Evolutionary conservation across 2,113 vertebrate species (phyloP), one percentile per base, ranked within the genome.

Genomic region (Eptesicus fuscus): DNA sequence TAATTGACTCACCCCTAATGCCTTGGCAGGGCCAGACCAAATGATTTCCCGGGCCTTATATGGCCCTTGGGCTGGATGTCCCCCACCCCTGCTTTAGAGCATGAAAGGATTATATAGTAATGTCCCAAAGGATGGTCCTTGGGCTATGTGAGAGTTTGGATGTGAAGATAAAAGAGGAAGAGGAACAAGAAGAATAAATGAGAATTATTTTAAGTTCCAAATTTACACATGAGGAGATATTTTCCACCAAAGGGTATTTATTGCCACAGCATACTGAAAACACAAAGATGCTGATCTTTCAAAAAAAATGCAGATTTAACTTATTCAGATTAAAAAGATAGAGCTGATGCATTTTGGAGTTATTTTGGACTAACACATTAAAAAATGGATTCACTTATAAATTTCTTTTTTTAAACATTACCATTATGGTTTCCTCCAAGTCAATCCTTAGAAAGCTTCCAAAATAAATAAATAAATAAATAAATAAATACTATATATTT

Each of bases 141-240:
- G 17, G 7, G 12, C 32, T 65, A 3, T 67, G 10, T 53, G 40
- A 87, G 37, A 73, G 35, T 30, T 69, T 14, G 17, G n/a, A 20
- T 49, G 17, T 47, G 22, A 11, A 2, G 13, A 69, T 56, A 61
- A 25, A 90, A 76, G 28, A 78, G 28, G 9, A 87, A 77, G 14
- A 28, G 3, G 13, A 56, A 40, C 40, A 91, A 77, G 30, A 65
- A 28, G 32, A 88, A 76, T 59, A 91, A 63, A 32, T 84, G n/a
- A 95, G 56, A 51, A 83, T 88, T 65, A 88, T 90, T 90, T 93
- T 87, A 74, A 83, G n/a, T 86, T 78, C 63, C 65, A 63, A 78
- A 14, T 70, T 91, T 32, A 93, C 59, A 91, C 12, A 59, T 78
- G 13, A 92, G 88, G 61, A 92, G 23, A 47, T 51, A 65, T 47